Conservation (phyloP, 1,140 invertebrate species). For the Galendromus occidentalis region DNA sequence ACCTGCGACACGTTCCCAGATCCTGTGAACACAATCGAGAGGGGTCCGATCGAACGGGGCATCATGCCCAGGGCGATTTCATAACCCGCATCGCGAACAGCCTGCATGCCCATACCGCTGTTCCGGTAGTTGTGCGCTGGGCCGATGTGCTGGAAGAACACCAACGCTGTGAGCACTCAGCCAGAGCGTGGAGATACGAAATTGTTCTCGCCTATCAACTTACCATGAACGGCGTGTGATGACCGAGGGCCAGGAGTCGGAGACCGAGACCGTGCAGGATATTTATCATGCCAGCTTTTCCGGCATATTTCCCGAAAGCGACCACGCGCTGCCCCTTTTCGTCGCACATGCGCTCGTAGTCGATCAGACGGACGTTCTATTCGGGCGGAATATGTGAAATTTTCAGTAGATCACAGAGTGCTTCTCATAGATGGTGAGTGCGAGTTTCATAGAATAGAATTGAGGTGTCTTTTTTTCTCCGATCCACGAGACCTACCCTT, state of each 20-base stretch:
- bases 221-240: constrained; percentile 98
- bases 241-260: constrained; percentile 75
- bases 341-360: constrained; percentile 92
- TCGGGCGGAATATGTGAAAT: background rate
- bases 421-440: too few relatives aligned
- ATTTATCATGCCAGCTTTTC: constrained; percentile 95
- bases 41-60: constrained; percentile 90
- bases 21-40: constrained; percentile 95
- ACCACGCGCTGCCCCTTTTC: constrained; percentile 69
- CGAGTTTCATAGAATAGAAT: too few relatives aligned
- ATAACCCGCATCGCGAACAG: constrained; percentile 89
- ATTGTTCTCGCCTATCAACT: constrained; percentile 17
- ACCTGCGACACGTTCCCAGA: constrained; percentile 48
- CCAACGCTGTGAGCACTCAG: background rate
- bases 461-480: background rate
- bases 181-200: background rate
- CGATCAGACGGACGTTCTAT: constrained; percentile 79
- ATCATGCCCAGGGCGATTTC: constrained; percentile 91
- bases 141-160: constrained; percentile 61
- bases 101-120: constrained; percentile 88
- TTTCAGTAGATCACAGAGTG: background rate
- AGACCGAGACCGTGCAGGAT: constrained; percentile 91
- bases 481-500: constrained; percentile 37
- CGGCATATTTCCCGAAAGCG: constrained; percentile 96
- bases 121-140: constrained; percentile 95